Evolutionary conservation across 2,113 vertebrate genomes (phyloP).

Genomic region (Cairina moschata): DNA sequence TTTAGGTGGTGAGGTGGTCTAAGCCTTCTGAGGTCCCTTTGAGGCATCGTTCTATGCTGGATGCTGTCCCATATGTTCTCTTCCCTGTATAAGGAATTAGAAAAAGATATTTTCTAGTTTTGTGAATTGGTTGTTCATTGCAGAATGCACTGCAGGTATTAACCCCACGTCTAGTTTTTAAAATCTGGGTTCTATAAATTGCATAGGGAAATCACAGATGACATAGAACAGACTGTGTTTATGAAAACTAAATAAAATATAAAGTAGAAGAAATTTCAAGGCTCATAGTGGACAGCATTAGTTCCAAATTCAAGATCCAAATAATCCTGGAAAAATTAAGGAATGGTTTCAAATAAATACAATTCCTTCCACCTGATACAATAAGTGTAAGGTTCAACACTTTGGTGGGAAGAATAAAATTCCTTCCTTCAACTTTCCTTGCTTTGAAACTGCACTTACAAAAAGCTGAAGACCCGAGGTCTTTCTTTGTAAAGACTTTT

Average conservation of each 20-base stretch:
- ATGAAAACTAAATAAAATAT: not conserved
- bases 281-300: not conserved
- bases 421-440: not conserved
- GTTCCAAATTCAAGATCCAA: not conserved
- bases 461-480: not conserved
- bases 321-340: not conserved
- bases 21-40: not conserved
- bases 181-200: not conserved
- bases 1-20: not conserved
- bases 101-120: not conserved
- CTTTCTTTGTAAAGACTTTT: not conserved
- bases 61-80: not conserved
- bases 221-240: not conserved
- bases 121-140: not conserved
- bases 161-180: not conserved
- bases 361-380: no score
- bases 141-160: not conserved
- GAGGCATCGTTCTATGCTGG: not conserved
- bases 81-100: not conserved
- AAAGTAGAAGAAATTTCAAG: not conserved
- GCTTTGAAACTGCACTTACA: not conserved
- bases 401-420: not conserved
- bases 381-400: not conserved
- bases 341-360: not conserved
- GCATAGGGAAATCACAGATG: not conserved